Evolutionary conservation across 2,113 vertebrate genomes (phyloP), one percentile per base, ranked within the genome.

Genomic region (Pavo muticus): DNA sequence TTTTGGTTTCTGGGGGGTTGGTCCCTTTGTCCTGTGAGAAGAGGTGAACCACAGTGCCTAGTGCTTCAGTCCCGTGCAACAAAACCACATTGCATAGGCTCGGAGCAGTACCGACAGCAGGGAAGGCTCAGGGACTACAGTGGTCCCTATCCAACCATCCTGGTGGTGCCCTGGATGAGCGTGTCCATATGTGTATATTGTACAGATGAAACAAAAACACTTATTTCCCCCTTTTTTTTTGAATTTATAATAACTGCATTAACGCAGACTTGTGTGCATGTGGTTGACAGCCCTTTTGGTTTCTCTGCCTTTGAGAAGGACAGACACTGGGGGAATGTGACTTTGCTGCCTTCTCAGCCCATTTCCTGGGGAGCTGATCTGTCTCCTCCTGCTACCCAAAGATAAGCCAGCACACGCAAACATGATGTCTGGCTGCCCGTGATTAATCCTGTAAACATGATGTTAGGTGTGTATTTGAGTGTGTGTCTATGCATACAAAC

Each of bases 41-140:
- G 96, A 95, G 89, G 87, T 0, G 40, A 96, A 95, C 94, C 95
- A 86, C 87, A 96, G 96, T 96, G 96, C 97, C 96, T 97, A 59
- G 11, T 1, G 85, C 85, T 90, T 78, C 61, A 12, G 90, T 74
- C 44, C 82, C 39, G 5, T 5, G 60, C 54, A 60, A n/a, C 44
- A 79, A 50, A 76, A 84, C 57, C 8, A 2, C 2, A 35, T 32
- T 57, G 69, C 32, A 54, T 44, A 30, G 42, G 73, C 80, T 84
- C 0, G 47, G 80, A 94, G 96, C 32, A 12, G 63, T 82, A 72
- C 91, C 20, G 11, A 56, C 0, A 2, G 69, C 1, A 54, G 1
- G 80, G 19, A 93, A 44, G 86, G 86, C 7, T 0, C 39, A 3
- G 1, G 72, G 91, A n/a, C 89, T 14, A 1, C 0, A 2, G n/a